Percentiles rank a stretch among this genome's conserved stretches.
These are phyloP conservation scores for Apocrypta bakeri DNA, from an alignment of 1,140 invertebrate genomes.

Conservation along the genomic window DNA sequence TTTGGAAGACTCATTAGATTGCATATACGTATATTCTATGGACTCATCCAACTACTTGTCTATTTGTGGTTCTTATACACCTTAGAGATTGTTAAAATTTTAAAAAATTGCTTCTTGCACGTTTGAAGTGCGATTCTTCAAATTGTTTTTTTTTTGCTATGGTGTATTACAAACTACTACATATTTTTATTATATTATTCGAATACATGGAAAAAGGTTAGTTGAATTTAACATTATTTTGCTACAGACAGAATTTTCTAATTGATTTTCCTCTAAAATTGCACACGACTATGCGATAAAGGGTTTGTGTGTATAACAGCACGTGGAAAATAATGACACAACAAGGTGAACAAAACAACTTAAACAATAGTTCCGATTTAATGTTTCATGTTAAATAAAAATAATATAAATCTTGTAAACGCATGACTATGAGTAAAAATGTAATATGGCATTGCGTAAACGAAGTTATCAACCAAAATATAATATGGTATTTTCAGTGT, in stretches of 20 bases:
- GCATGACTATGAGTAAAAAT: conserved; percentile 58
- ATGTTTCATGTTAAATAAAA: conserved; percentile 51
- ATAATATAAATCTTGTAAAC: conserved; percentile 55
- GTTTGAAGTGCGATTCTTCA: not conserved
- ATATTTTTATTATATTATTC: conserved; percentile 7
- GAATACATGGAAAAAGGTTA: not conserved
- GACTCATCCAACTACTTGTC: not conserved
- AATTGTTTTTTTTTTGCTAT: not conserved
- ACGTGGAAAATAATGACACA: conserved; percentile 44
- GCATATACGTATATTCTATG: conserved; percentile 48
- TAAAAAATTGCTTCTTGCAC: not conserved
- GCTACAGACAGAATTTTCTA: conserved; percentile 47
- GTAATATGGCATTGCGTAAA: conserved; percentile 57
- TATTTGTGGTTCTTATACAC: no score
- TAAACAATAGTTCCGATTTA: conserved; percentile 51
- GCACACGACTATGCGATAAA: conserved; percentile 37
- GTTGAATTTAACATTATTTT: conserved; percentile 11
- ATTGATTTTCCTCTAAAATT: conserved; percentile 42
- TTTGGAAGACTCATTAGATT: conserved; percentile 43
- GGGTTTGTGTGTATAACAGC: conserved; percentile 51
- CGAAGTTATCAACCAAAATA: conserved; percentile 58
- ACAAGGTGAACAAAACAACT: conserved; percentile 46
- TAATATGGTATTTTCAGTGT: conserved; percentile 63
- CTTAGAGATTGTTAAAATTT: not conserved
- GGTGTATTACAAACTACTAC: not conserved